These are phyloP conservation scores for Dicyrtoma fusca DNA, from an alignment of 2,888 invertebrate species.

Conservation along the genomic window DNA sequence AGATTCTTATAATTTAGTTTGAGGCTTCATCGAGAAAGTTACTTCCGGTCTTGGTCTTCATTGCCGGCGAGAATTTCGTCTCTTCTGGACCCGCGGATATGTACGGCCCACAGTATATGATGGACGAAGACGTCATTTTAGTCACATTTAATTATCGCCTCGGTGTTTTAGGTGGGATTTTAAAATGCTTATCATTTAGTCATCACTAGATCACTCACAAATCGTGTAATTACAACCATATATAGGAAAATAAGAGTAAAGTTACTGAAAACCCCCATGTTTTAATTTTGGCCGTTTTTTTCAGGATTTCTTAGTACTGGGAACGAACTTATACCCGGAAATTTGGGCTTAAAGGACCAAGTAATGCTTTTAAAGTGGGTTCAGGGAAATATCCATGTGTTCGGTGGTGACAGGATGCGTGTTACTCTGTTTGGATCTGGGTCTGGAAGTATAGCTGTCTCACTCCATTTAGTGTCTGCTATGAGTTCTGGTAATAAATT, in stretches of 20 bases:
- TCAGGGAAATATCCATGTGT: constrained; percentile 41
- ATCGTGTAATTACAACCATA: too few species aligned
- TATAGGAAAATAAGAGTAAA: too few species aligned
- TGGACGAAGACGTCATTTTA: constrained; percentile 43
- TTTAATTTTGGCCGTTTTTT: too few species aligned
- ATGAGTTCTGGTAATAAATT: constrained; percentile 40
- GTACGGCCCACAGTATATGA: constrained; percentile 41
- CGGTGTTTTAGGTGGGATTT: constrained; percentile 34
- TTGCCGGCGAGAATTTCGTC: constrained; percentile 46
- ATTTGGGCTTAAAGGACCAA: constrained; percentile 43
- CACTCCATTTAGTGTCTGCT: constrained; percentile 41
- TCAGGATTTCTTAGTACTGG: constrained; percentile 40
- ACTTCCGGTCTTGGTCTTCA: constrained; percentile 43
- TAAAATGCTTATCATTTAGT: neutral
- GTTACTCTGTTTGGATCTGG: constrained; percentile 41
- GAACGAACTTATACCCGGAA: constrained; percentile 36
- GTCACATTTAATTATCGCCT: constrained; percentile 44
- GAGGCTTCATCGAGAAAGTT: constrained; percentile 13
- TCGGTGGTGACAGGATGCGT: constrained; percentile 43
- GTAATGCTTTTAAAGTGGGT: constrained; percentile 41
- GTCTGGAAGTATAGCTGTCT: constrained; percentile 41
- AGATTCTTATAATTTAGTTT: too few species aligned
- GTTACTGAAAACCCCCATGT: neutral
- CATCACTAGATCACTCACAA: too few species aligned
- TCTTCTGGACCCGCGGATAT: constrained; percentile 38